A percentile compares a stretch with the other conserved stretches of the same genome.
Conservation (phyloP, 2,888 invertebrate genomes). For the Andrena bucephala region DNA sequence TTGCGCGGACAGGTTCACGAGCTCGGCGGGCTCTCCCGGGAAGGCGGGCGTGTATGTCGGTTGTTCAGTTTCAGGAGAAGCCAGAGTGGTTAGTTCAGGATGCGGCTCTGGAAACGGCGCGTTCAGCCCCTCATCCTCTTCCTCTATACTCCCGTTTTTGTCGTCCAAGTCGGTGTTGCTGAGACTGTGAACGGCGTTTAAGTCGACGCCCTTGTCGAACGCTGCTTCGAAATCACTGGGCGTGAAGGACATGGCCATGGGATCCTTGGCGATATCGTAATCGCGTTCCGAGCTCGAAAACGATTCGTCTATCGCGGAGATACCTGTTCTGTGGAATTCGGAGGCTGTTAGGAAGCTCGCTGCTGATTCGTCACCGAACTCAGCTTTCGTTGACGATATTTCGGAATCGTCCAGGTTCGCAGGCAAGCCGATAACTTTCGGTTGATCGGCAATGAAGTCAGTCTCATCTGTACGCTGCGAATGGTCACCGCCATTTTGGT, state of each 20-base stretch:
- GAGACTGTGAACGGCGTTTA: constrained; percentile 85
- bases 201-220: constrained; percentile 80
- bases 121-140: neutral
- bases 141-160: constrained; percentile 32
- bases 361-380: constrained; percentile 86
- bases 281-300: constrained; percentile 73
- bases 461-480: constrained; percentile 37
- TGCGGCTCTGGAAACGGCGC: constrained; percentile 9
- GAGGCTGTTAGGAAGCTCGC: constrained; percentile 79
- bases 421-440: constrained; percentile 80
- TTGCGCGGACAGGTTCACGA: constrained; percentile 36
- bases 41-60: neutral
- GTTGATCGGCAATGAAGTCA: constrained; percentile 56
- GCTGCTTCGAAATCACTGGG: constrained; percentile 78
- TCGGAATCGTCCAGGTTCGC: constrained; percentile 85
- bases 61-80: constrained; percentile 1
- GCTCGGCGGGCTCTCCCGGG: constrained; percentile 20
- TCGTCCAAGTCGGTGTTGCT: constrained; percentile 75
- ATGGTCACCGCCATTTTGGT: constrained; percentile 86
- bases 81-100: neutral
- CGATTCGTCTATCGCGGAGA: constrained; percentile 78
- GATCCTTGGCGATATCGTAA: constrained; percentile 76
- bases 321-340: constrained; percentile 76
- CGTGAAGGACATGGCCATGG: constrained; percentile 82
- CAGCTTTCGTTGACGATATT: constrained; percentile 86